Percentiles rank a stretch among this genome's conserved stretches.
These are phyloP conservation scores for Marronus borbonicus DNA, from an alignment of 2,888 invertebrate species.

Conservation along the genomic window DNA sequence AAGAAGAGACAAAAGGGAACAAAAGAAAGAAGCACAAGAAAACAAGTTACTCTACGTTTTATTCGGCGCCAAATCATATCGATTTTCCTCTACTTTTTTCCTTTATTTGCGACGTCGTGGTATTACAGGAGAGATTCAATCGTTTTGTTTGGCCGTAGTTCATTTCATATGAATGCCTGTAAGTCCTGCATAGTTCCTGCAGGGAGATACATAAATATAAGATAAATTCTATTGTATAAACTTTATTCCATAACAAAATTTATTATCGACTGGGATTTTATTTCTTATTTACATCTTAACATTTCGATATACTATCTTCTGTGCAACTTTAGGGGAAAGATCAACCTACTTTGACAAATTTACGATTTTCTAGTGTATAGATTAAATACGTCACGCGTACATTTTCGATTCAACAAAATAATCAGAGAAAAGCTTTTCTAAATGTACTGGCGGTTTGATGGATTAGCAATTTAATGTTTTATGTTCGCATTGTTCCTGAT, in stretches of 20 bases:
- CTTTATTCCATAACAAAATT: neutral
- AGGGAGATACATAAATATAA: neutral
- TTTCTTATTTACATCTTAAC: no score
- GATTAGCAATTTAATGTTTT: no score
- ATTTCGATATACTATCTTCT: no score
- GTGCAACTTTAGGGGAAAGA: no score
- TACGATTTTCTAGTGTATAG: no score
- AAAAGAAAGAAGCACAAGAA: slow-evolving; percentile 21
- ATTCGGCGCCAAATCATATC: slow-evolving; percentile 49
- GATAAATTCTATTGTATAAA: slow-evolving; percentile 10
- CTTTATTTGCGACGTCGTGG: slow-evolving; percentile 38
- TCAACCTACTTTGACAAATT: no score
- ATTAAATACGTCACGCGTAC: no score
- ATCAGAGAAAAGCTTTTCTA: no score
- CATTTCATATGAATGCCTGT: slow-evolving; percentile 30
- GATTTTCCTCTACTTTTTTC: slow-evolving; percentile 39
- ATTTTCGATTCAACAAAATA: no score
- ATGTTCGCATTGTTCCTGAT: no score
- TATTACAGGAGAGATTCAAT: slow-evolving; percentile 42
- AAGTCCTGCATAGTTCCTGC: neutral
- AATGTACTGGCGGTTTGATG: no score
- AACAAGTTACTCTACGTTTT: slow-evolving; percentile 31
- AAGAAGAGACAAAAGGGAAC: slow-evolving; percentile 4
- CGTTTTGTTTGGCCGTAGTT: slow-evolving; percentile 39
- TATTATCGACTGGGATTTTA: no score